These are phyloP conservation scores for Coilia nasus DNA, from an alignment of 2,797 vertebrate species.

Conservation along the genomic window DNA sequence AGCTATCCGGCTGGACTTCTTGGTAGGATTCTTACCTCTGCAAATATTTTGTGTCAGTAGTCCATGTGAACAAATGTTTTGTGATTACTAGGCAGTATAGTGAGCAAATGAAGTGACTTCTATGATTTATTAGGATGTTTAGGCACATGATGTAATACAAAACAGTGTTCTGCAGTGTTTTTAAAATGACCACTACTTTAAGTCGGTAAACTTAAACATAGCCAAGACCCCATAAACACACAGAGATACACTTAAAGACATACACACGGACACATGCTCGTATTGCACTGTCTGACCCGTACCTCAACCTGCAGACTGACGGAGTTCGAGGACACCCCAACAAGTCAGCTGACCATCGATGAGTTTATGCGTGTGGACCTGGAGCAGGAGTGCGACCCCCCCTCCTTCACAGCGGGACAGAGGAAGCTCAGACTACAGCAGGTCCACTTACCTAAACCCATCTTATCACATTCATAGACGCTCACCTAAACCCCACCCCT, in stretches of 20 bases:
- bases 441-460: conserved; percentile 66
- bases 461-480: too few species aligned
- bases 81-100: neutral
- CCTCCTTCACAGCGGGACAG: conserved; percentile 90
- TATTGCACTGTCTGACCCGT: neutral
- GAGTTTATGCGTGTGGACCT: conserved; percentile 96
- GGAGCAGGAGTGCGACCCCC: conserved; percentile 94
- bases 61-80: neutral
- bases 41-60: neutral
- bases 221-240: neutral
- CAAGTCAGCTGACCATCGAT: conserved; percentile 94
- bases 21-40: neutral
- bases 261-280: neutral
- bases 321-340: conserved; percentile 96
- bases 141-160: neutral
- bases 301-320: conserved; percentile 77
- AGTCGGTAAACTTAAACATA: neutral
- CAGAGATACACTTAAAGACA: too few species aligned
- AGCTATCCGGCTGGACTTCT: too few species aligned
- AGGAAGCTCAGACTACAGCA: conserved; percentile 87
- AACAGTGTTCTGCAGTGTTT: neutral
- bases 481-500: too few species aligned
- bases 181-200: neutral
- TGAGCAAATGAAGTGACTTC: too few species aligned
- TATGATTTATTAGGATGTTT: neutral